These are phyloP conservation scores for Dryocosmus kuriphilus DNA, from an alignment of 2,888 invertebrate genomes.

Conservation along the genomic window DNA sequence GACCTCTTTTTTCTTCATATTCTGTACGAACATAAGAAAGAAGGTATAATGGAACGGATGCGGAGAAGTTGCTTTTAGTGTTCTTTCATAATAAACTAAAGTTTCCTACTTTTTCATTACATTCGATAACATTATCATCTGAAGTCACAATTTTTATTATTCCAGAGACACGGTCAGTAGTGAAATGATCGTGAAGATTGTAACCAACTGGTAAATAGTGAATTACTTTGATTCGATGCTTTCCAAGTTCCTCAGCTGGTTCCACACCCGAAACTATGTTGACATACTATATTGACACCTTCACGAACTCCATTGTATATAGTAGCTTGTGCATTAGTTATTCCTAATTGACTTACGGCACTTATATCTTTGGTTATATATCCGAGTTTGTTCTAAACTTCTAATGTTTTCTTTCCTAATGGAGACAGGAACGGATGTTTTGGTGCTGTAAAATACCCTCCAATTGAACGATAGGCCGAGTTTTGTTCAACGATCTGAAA, in stretches of 20 bases:
- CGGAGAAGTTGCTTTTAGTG: constrained; percentile 78
- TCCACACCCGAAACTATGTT: too few relatives aligned
- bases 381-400: too few relatives aligned
- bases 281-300: constrained; percentile 83
- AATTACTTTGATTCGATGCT: too few relatives aligned
- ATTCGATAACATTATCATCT: background rate
- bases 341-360: constrained; percentile 8
- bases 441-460: too few relatives aligned
- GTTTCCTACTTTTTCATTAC: constrained; percentile 51
- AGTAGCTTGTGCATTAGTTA: constrained; percentile 68
- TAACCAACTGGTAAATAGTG: constrained; percentile 74
- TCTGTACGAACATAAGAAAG: constrained; percentile 83
- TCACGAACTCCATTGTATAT: constrained; percentile 80
- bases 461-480: too few relatives aligned
- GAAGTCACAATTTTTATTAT: too few relatives aligned
- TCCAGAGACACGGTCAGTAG: background rate
- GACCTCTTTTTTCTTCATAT: constrained; percentile 49
- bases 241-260: too few relatives aligned
- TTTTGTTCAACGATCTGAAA: too few relatives aligned
- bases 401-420: too few relatives aligned
- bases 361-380: constrained; percentile 53
- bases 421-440: constrained; percentile 64
- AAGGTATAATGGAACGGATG: constrained; percentile 79
- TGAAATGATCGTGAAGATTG: constrained; percentile 79
- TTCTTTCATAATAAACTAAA: constrained; percentile 77